phyloP scores from a whole-genome alignment of 2,113 vertebrate species.

The Megatriorchis doriae region DNA sequence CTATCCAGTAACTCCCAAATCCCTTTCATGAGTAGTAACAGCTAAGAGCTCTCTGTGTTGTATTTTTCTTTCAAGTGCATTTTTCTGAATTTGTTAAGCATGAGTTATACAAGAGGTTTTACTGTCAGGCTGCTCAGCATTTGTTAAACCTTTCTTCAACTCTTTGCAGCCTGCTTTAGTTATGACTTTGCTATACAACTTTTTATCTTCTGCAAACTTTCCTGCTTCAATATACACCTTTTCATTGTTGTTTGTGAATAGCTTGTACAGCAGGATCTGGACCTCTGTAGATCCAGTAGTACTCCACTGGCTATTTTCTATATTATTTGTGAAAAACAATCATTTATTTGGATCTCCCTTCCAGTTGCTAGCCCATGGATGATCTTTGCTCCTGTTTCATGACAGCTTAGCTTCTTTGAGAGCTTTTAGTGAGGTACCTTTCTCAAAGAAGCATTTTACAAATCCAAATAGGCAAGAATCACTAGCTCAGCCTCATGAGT shows the following conservation, averaged over 20 bases:
- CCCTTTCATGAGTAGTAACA: background rate
- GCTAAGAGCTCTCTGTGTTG: background rate
- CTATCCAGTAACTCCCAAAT: background rate
- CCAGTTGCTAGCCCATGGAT: background rate
- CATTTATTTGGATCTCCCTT: background rate
- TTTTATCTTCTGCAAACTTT: background rate
- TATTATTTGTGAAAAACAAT: background rate
- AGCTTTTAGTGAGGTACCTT: background rate
- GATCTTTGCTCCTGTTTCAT: background rate
- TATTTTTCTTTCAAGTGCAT: background rate
- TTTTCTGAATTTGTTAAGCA: background rate
- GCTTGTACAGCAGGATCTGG: background rate
- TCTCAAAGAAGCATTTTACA: background rate
- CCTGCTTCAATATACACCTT: background rate
- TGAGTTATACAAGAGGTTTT: background rate
- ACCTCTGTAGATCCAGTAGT: background rate
- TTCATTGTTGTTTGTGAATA: background rate
- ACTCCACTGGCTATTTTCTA: background rate
- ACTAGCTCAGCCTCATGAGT: background rate
- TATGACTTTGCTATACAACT: background rate
- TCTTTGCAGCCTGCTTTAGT: background rate
- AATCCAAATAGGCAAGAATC: background rate
- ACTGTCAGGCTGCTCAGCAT: background rate
- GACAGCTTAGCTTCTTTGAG: background rate
- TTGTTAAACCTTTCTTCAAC: background rate